Conservation (phyloP, 2,888 invertebrate species). For the Anticlea derivata region DNA sequence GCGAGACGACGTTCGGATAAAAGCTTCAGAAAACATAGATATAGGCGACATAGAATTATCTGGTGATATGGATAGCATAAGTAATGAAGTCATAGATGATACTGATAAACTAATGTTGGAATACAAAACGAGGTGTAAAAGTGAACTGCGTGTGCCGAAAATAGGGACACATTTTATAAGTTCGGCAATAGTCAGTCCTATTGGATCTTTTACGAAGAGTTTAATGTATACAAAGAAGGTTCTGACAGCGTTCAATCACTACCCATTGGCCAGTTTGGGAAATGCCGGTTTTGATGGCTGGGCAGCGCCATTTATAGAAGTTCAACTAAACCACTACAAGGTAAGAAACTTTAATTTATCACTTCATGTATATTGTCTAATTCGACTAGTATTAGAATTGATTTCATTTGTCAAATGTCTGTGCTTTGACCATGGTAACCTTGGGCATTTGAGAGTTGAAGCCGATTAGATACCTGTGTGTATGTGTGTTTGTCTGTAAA, state of each 20-base stretch:
- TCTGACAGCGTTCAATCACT: constrained; percentile 90
- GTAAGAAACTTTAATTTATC: too few relatives aligned
- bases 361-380: too few relatives aligned
- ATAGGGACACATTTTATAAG: constrained; percentile 78
- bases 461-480: too few relatives aligned
- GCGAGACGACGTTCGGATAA: constrained; percentile 72
- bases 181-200: constrained; percentile 84
- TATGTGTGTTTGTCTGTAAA: too few relatives aligned
- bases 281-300: constrained; percentile 80
- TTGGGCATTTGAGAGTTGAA: too few relatives aligned
- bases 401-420: too few relatives aligned
- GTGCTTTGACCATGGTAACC: too few relatives aligned
- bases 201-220: constrained; percentile 88
- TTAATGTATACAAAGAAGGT: constrained; percentile 86
- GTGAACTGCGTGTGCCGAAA: constrained; percentile 62
- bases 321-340: constrained; percentile 88
- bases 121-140: constrained; percentile 59
- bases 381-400: too few relatives aligned
- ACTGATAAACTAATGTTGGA: constrained; percentile 37
- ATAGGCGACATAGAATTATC: constrained; percentile 62
- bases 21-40: constrained; percentile 46
- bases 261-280: constrained; percentile 85
- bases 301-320: constrained; percentile 83
- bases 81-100: constrained; percentile 56
- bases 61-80: constrained; percentile 52